Conservation (phyloP, 2,888 invertebrate genomes). For the Cremastinae sp. region DNA sequence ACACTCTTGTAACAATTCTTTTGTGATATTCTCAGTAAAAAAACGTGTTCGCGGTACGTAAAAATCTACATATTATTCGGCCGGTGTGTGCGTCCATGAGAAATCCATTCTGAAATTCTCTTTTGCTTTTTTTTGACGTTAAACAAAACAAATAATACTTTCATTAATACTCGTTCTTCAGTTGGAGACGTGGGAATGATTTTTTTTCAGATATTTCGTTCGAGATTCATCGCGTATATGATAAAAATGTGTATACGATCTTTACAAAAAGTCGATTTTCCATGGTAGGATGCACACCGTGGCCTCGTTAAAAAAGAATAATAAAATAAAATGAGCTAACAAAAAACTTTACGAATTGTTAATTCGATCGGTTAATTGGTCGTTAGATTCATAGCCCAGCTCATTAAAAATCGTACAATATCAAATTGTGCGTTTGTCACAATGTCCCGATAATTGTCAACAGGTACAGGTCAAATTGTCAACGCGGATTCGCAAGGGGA, state of each 20-base stretch:
- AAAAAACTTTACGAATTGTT: constrained; percentile 5
- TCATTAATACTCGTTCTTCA: background rate
- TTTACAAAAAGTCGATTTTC: background rate
- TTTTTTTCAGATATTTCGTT: too few relatives aligned
- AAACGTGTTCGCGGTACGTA: constrained; percentile 15
- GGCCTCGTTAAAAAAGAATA: background rate
- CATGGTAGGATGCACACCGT: constrained; percentile 29
- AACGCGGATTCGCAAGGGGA: constrained; percentile 1
- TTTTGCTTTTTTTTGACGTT: background rate
- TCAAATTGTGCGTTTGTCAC: constrained; percentile 27
- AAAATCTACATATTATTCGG: constrained; percentile 52
- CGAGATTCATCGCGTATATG: too few relatives aligned
- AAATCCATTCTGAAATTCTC: constrained; percentile 28
- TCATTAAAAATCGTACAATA: constrained; percentile 29
- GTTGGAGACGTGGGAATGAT: too few relatives aligned
- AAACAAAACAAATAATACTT: constrained; percentile 18
- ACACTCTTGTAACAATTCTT: constrained; percentile 25
- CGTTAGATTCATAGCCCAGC: constrained; percentile 30
- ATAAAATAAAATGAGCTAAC: background rate
- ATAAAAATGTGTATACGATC: too few relatives aligned
- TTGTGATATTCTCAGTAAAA: constrained; percentile 24
- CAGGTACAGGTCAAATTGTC: background rate
- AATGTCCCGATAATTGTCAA: constrained; percentile 25
- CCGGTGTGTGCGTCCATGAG: constrained; percentile 41
- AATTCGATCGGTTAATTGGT: constrained; percentile 23